Base-by-base conservation (phyloP, 2,888 invertebrate species). In the Lepetodrilus schrolli region DNA sequence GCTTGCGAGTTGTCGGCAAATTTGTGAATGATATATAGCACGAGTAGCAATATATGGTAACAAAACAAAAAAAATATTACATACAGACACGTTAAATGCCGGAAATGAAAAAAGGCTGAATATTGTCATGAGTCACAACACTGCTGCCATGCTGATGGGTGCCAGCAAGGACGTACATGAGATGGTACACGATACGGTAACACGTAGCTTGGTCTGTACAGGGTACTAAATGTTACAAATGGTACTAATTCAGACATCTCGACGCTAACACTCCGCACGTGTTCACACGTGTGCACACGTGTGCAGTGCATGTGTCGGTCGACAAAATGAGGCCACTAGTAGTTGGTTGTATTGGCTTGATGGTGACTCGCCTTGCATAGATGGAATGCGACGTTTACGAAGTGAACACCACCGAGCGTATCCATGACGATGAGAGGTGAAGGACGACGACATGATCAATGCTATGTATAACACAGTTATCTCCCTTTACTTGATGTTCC, bases 281-380 rank as follows among this genome's bases (percentile, higher is more conserved):
- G n/a, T n/a, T n/a, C n/a, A n/a, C n/a, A n/a, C n/a, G n/a, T n/a
- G n/a, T n/a, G n/a, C n/a, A n/a, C n/a, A n/a, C n/a, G n/a, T n/a
- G n/a, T n/a, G n/a, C n/a, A n/a, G n/a, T n/a, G n/a, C 30, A 30
- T 23, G 26, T 58, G 58, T 34, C 58, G 34, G 38, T 66, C 66
- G 66, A 20, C 20, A 30, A 43, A 65, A 50, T 20, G 48, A 36
- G 34, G 21, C 38, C 21, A 66, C 38, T 38, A 36, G 37, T 38
- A 26, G 50, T 50, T 38, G 21, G 50, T 50, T 34, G 50, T 66
- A 26, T 34, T 37, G 58, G 48, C 48, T 47, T 38, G 65, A 26
- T 36, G n/a, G 21, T 30, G 38, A 48, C 36, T 66, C 48, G 68
- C 73, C 76, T 80, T 81, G 81, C 81, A 81, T 78, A 81, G 79